A percentile compares a stretch with the other conserved stretches of the same genome.
Conservation (phyloP, 2,113 vertebrate genomes). For the Copsychus sechellarum region DNA sequence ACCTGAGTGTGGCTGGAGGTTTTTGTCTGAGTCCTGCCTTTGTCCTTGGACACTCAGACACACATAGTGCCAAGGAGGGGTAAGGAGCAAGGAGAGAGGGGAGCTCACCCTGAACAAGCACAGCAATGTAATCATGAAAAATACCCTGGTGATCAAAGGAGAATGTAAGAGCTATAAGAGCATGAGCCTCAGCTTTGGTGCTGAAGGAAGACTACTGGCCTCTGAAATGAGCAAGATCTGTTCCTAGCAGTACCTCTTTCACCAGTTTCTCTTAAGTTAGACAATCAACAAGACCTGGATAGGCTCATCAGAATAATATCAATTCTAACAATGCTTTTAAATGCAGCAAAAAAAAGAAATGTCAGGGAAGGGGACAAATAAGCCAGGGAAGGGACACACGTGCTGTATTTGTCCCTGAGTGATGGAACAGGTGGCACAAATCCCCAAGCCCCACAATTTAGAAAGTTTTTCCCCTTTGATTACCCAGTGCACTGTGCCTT, state of each 20-base stretch:
- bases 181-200: not conserved
- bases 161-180: not conserved
- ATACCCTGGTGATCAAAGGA: not conserved
- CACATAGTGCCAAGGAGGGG: not conserved
- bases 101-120: not conserved
- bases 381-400: not conserved
- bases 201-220: not conserved
- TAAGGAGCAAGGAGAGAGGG: not conserved
- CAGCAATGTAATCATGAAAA: not conserved
- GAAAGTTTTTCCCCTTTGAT: not conserved
- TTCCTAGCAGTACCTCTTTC: not conserved
- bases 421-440: not conserved
- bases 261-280: not conserved
- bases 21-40: not conserved
- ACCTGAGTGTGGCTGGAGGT: not conserved
- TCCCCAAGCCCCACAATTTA: not conserved
- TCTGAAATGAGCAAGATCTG: not conserved
- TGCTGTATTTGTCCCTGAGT: not conserved
- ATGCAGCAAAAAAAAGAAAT: not conserved
- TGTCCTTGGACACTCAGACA: not conserved
- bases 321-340: not conserved
- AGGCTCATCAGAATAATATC: not conserved
- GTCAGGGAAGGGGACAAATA: not conserved
- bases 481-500: not conserved
- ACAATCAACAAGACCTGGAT: not conserved